These are phyloP conservation scores for Latrodectus elegans DNA, from an alignment of 2,888 invertebrate species.

Conservation along the genomic window DNA sequence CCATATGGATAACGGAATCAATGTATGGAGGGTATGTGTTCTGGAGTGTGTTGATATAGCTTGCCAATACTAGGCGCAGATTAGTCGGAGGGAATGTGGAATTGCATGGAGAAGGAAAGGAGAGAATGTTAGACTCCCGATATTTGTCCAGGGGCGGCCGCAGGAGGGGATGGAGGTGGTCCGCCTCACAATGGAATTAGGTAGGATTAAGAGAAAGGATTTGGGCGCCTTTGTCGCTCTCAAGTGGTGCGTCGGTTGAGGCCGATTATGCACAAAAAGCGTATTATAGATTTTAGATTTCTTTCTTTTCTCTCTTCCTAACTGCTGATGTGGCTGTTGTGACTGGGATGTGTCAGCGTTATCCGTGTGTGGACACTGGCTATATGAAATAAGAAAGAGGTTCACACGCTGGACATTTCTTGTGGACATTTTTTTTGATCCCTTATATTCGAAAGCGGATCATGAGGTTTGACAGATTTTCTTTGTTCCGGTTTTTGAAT, in stretches of 20 bases:
- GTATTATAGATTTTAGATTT: conserved; percentile 63
- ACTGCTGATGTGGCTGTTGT: conserved; percentile 56
- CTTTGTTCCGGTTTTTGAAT: conserved; percentile 1
- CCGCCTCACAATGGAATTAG: conserved; percentile 64
- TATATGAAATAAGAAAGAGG: not conserved
- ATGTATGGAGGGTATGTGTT: conserved; percentile 13
- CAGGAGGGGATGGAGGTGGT: conserved; percentile 20
- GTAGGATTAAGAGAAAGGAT: conserved; percentile 67
- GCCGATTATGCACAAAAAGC: conserved; percentile 68
- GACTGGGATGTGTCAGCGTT: conserved; percentile 34
- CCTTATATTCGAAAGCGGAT: conserved; percentile 4
- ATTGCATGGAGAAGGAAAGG: not conserved
- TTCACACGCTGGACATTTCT: conserved; percentile 12
- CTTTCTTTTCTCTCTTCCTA: conserved; percentile 3
- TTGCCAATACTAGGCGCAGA: conserved; percentile 48
- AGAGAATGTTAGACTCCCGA: conserved; percentile 42
- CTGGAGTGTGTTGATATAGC: conserved; percentile 54
- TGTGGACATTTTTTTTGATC: not conserved
- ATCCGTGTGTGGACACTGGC: conserved; percentile 36
- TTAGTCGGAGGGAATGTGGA: conserved; percentile 47
- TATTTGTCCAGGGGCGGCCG: conserved; percentile 60
- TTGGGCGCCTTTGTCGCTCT: conserved; percentile 57
- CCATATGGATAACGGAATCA: conserved; percentile 40
- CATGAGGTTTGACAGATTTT: conserved; percentile 1
- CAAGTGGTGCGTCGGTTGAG: conserved; percentile 58